Base-by-base conservation (phyloP, 2,797 vertebrate species). In the Amphiprion clarkii region DNA sequence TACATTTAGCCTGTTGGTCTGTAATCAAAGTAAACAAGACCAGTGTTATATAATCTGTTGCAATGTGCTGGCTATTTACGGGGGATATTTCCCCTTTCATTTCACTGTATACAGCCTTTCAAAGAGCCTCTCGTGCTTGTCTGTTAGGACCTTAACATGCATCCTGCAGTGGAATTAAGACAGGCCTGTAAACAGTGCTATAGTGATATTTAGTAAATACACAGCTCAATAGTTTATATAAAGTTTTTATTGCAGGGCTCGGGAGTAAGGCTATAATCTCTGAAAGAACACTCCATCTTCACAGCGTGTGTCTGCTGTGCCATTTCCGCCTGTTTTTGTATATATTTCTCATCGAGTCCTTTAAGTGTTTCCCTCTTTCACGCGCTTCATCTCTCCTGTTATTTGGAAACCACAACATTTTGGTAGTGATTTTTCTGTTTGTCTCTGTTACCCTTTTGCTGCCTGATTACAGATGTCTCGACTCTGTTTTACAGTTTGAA, bases 1-100 rank as follows among this genome's bases (percentile, higher is more conserved):
- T 76, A 71, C 70, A 68, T 55, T 74, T 40, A 29, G 40, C 71
- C 68, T 75, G 58, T 78, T 61, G 70, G 57, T 77, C 88, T 92
- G 71, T 91, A 92, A 93, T 94, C 73, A 88, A 74, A 89, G 75
- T 85, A 79, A 36, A 75, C 67, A 49, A 80, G 65, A 79, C 31
- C 51, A 66, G 54, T 40, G 64, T 83, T 79, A 73, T 82, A 76
- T 83, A 83, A 92, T 88, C 86, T 84, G 68, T 74, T 79, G 72
- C 71, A 85, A 78, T 79, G 64, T 74, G 75, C 56, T 64, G 82
- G 57, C 69, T 69, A 78, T 88, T 81, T 82, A 78, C 49, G 52
- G 58, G 27, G 19, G 2, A 55, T 72, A 49, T 71, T 87, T 78
- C 57, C 67, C 71, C 75, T 90, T 91, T 89, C 68, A 89, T 92